Conservation (phyloP, 2,888 invertebrate genomes). For the Patella pellucida region DNA sequence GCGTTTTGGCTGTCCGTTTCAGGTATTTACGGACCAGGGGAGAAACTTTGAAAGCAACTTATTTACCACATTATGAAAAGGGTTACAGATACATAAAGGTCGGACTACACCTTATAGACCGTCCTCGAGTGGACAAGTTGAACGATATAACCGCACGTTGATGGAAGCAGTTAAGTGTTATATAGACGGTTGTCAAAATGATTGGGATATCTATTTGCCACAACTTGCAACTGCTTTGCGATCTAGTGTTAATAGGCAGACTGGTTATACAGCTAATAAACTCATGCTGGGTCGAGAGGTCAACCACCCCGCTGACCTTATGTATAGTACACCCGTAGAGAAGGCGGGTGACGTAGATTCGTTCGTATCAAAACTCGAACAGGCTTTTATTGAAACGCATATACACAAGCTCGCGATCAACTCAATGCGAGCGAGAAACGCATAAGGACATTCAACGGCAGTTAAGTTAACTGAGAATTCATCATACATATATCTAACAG, state of each 20-base stretch:
- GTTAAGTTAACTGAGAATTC: no score
- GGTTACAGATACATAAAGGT: slow-evolving; percentile 28
- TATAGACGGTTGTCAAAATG: neutral
- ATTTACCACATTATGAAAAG: slow-evolving; percentile 23
- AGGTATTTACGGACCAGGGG: slow-evolving; percentile 32
- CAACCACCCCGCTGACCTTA: no score
- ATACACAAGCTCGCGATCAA: no score
- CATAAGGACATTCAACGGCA: no score
- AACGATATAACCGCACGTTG: slow-evolving; percentile 27
- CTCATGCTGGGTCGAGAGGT: slow-evolving; percentile 5
- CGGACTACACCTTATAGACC: slow-evolving; percentile 33
- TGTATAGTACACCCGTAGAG: no score
- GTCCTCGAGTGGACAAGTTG: slow-evolving; percentile 26
- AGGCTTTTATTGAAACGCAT: no score
- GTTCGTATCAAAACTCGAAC: no score
- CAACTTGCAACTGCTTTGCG: slow-evolving; percentile 24
- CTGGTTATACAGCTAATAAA: slow-evolving; percentile 14
- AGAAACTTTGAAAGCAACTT: slow-evolving; percentile 27
- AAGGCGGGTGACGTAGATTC: no score
- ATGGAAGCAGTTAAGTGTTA: slow-evolving; percentile 28
- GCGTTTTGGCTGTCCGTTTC: slow-evolving; percentile 33
- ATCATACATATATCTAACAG: no score
- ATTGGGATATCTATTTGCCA: slow-evolving; percentile 27
- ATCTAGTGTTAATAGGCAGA: neutral
- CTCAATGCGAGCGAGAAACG: no score